Evolutionary conservation across 2,888 invertebrate genomes (phyloP), one percentile per base, ranked within the genome.

Genomic region (Mesoligia furuncula): DNA sequence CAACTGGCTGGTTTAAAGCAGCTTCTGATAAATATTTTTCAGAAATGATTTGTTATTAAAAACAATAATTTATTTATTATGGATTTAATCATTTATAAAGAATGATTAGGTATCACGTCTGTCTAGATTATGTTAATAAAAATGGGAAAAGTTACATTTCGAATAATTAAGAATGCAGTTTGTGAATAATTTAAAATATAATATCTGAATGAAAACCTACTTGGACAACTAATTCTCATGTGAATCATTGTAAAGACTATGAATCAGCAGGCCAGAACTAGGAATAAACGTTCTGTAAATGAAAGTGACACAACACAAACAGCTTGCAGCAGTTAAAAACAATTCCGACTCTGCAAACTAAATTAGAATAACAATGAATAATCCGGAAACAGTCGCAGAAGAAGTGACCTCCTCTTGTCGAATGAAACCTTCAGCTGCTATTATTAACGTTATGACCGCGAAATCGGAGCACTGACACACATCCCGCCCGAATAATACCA

Each of bases 401-500:
- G 93, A 93, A 90, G 91, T 93, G 95, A 95, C 95, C 95, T 96
- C 94, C 92, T 91, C 89, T 90, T 93, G 93, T 94, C 94, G 93
- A 95, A 95, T 91, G 91, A 91, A 92, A 95, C 96, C 95, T 96
- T 96, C 95, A 92, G 91, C 90, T 90, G 94, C 92, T 95, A 94
- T 96, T 96, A 96, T 94, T 94, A 93, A 94, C 91, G 94, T 91
- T 93, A 92, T 93, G 96, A 93, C 96, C 96, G 94, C 95, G 95
- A 95, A 96, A 95, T 92, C 94, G 93, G 95, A 95, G 93, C 95
- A 93, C 94, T 94, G 94, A 93, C 95, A 95, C 90, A 96, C 94
- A 95, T 95, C 92, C 93, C 92, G 92, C 92, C 95, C 93, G 95
- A 96, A 96, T 96, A 96, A 95, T 95, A 95, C 95, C 95, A 95